A percentile compares a stretch with the other conserved stretches of the same genome.
Evolutionary conservation across 2,797 vertebrate genomes (phyloP).

Genomic region (Microcaecilia unicolor): DNA sequence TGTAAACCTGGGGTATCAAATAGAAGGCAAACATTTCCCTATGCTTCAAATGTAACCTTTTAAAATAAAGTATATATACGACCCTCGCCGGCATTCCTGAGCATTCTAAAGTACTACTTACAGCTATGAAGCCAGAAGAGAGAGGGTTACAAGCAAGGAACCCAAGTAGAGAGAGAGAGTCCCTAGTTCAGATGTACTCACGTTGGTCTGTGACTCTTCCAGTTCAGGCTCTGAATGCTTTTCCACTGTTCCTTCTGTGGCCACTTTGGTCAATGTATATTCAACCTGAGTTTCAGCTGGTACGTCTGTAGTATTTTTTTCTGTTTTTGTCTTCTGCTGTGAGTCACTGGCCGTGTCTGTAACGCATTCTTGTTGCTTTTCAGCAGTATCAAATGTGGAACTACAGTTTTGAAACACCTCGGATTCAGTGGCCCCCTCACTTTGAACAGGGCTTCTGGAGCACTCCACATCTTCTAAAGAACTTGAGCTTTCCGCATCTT

Average conservation of each 20-base stretch:
- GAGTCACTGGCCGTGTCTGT: background rate
- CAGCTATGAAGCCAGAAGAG: too few species aligned
- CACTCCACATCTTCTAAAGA: constrained; percentile 13
- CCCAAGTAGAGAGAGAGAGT: too few species aligned
- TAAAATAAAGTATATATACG: too few species aligned
- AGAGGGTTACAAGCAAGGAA: too few species aligned
- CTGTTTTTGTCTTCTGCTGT: background rate
- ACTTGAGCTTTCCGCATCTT: constrained; percentile 20
- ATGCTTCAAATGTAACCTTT: too few species aligned
- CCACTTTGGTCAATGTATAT: background rate
- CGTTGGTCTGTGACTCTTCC: too few species aligned
- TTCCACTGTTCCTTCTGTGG: background rate
- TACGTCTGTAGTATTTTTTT: background rate
- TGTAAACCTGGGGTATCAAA: too few species aligned
- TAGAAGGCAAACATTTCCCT: too few species aligned
- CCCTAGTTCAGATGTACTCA: too few species aligned
- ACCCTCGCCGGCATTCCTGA: too few species aligned
- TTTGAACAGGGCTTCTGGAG: background rate
- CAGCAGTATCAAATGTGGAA: constrained; percentile 4
- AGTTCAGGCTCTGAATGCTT: background rate
- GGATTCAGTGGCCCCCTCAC: background rate
- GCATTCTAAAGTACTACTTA: too few species aligned
- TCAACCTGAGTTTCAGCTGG: background rate
- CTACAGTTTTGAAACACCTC: background rate
- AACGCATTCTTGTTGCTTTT: background rate